Base-by-base conservation (phyloP, 2,113 vertebrate genomes). In the Scytalopus superciliaris region DNA sequence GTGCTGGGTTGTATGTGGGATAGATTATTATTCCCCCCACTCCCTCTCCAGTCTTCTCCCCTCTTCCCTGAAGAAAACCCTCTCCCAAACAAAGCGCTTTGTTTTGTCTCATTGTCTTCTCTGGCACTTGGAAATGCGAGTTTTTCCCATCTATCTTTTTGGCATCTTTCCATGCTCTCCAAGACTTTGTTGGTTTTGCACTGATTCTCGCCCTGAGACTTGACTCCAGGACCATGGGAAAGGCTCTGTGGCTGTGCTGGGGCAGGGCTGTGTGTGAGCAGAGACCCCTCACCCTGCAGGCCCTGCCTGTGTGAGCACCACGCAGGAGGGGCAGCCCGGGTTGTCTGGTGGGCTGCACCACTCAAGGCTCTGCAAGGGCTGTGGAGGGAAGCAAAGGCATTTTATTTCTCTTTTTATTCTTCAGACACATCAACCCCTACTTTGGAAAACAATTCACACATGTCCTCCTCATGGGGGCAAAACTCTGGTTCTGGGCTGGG, bases 101-200 rank as follows among this genome's bases (percentile, higher is more conserved):
- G 91, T 95, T 96, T 3, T 95, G 94, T 96, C 95, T 97, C 94
- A 30, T 93, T 89, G 95, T 96, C 90, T 88, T 50, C 90, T 92
- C 95, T 74, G 90, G 92, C 90, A 19, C 83, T 90, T 68, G 91
- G 64, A 92, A 78, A 39, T 14, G 56, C 0, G 39, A 93, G 76
- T 31, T 86, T 80, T 96, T 78, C 94, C 92, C 92, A 33, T 83
- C 92, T 53, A 14, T 94, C 70, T 60, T 84, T 53, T 12, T 95
- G 96, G 95, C 90, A 17, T 25, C 85, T 12, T 23, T 83, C 95
- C 92, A 27, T 0, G 0, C 47, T 90, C 73, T 84, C 86, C 68
- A 31, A 72, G 84, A 53, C 74, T 72, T 19, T 88, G 92, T 85
- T 90, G 92, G 59, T 55, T 96, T 84, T 87, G 52, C 77, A n/a